Conservation (phyloP, 2,113 vertebrate species). For the Micronycteris hirsuta region DNA sequence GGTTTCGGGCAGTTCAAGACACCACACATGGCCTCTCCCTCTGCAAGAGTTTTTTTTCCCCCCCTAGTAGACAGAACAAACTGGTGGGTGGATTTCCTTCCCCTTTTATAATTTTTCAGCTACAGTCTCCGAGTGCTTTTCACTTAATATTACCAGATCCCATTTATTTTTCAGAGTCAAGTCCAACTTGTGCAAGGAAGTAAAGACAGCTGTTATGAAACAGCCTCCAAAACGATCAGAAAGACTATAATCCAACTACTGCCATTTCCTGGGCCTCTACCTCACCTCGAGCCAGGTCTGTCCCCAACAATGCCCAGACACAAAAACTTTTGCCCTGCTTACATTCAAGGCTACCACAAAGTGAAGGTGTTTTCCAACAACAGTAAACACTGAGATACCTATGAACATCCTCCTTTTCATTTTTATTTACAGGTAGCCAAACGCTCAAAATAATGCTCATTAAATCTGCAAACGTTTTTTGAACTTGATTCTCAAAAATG, state of each 20-base stretch:
- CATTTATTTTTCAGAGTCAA: conserved; percentile 29
- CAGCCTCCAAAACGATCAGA: background rate
- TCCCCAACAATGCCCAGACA: background rate
- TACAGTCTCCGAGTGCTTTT: conserved; percentile 28
- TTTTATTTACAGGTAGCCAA: background rate
- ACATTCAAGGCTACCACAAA: background rate
- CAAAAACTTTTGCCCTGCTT: background rate
- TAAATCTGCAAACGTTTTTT: background rate
- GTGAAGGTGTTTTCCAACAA: background rate
- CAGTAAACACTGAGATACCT: background rate
- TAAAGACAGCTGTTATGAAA: conserved; percentile 10
- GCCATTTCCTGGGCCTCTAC: background rate
- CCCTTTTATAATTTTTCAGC: conserved; percentile 14
- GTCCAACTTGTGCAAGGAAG: conserved; percentile 3
- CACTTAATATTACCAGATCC: conserved; percentile 20
- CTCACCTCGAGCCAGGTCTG: no score
- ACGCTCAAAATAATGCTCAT: background rate
- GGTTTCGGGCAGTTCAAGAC: background rate
- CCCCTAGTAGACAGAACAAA: conserved; percentile 53
- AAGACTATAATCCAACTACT: background rate
- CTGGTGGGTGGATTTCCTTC: conserved; percentile 53
- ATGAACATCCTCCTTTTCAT: background rate
- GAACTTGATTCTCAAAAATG: background rate
- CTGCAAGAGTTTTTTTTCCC: background rate
- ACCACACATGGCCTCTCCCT: background rate